phyloP scores from a whole-genome alignment of 2,797 vertebrate species.

The Acipenser transmontanus region DNA sequence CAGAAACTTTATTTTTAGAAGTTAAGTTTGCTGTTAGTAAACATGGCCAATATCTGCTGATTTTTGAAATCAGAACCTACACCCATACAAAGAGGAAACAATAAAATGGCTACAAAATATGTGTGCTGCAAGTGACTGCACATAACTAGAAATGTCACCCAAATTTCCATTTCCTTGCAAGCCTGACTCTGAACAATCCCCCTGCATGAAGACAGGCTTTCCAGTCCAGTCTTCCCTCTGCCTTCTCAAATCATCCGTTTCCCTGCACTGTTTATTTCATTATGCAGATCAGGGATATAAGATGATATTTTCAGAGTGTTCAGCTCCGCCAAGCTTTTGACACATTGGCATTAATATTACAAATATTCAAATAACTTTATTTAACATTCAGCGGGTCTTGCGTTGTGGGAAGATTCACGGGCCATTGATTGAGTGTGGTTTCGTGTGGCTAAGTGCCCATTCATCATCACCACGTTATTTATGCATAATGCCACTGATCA shows the following conservation, averaged over 20 bases:
- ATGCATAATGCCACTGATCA: slow-evolving; percentile 46
- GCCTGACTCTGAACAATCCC: too few relatives aligned
- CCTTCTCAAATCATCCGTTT: not conserved
- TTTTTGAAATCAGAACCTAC: too few relatives aligned
- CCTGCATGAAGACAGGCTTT: too few relatives aligned
- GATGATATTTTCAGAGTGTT: slow-evolving; percentile 37
- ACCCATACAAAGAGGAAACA: too few relatives aligned
- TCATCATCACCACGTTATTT: slow-evolving; percentile 62
- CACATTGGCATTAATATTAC: slow-evolving; percentile 61
- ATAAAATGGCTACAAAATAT: too few relatives aligned
- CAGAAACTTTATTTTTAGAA: too few relatives aligned
- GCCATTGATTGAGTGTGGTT: slow-evolving; percentile 61
- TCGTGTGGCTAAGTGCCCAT: slow-evolving; percentile 57
- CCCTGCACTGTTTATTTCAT: slow-evolving; percentile 14
- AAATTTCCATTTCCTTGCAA: too few relatives aligned
- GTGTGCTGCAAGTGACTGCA: too few relatives aligned
- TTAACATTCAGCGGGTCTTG: slow-evolving; percentile 63
- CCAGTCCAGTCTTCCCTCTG: slow-evolving; percentile 5
- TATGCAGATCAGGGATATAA: slow-evolving; percentile 17
- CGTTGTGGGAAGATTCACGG: slow-evolving; percentile 56
- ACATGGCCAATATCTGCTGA: too few relatives aligned
- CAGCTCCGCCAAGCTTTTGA: slow-evolving; percentile 50
- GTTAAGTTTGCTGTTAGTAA: too few relatives aligned
- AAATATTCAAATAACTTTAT: slow-evolving; percentile 75
- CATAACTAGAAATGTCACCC: too few relatives aligned